Percentiles rank a stretch among this genome's conserved stretches.
Conservation (phyloP, 2,797 vertebrate species). For the Taeniopygia guttata region DNA sequence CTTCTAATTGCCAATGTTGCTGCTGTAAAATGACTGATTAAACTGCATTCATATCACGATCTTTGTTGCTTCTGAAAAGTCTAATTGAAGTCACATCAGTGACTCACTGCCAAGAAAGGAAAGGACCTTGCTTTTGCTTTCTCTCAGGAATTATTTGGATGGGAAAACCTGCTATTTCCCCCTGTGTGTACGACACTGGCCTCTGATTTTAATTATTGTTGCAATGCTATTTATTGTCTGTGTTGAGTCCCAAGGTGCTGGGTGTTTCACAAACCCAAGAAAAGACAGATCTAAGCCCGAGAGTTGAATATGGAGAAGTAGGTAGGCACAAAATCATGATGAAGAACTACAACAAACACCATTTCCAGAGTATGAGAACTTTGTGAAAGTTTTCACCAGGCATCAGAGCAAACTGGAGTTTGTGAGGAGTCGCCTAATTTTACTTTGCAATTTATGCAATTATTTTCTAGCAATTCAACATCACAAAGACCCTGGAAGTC, state of each 20-base stretch:
- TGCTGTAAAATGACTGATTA: conserved; percentile 67
- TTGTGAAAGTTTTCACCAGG: neutral
- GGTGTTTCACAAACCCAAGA: neutral
- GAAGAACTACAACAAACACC: neutral
- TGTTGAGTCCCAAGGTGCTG: neutral
- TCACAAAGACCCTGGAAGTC: neutral
- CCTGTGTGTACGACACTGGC: neutral
- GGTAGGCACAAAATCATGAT: neutral
- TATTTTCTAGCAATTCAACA: neutral
- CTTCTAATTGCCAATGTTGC: conserved; percentile 62
- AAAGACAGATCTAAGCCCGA: neutral
- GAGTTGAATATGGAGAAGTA: neutral
- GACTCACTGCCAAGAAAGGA: conserved; percentile 17
- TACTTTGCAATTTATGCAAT: neutral
- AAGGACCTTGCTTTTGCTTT: neutral
- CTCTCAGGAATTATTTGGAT: neutral
- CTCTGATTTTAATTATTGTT: neutral
- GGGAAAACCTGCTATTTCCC: neutral
- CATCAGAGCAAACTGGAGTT: neutral
- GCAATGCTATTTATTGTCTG: neutral
- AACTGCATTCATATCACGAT: conserved; percentile 26
- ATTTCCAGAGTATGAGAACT: neutral
- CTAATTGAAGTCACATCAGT: conserved; percentile 6
- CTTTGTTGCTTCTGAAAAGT: conserved; percentile 58
- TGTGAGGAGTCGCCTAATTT: neutral